Percentiles rank a stretch among this genome's conserved stretches.
Conservation (phyloP, 2,113 vertebrate genomes). For the Rhea americana region DNA sequence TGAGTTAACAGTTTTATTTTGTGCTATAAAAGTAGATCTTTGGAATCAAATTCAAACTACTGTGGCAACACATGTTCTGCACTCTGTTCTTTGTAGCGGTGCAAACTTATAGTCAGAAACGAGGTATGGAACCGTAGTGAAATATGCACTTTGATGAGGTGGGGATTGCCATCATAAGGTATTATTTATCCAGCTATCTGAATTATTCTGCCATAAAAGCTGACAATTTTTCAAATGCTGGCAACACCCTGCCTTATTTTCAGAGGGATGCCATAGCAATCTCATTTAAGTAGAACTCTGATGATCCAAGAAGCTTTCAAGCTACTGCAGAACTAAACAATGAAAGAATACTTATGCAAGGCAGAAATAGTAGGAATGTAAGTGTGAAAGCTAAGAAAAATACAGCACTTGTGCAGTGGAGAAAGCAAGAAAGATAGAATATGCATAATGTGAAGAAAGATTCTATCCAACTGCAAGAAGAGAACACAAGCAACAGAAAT, state of each 20-base stretch:
- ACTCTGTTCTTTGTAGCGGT: not conserved
- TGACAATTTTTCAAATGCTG: not conserved
- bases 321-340: not conserved
- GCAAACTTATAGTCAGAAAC: not conserved
- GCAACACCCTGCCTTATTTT: not conserved
- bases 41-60: not conserved
- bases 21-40: not conserved
- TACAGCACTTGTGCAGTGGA: not conserved
- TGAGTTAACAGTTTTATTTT: not conserved
- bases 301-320: not conserved
- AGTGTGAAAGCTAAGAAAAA: not conserved
- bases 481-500: not conserved
- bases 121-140: not conserved
- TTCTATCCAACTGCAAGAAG: not conserved
- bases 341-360: not conserved
- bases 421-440: not conserved
- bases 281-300: not conserved
- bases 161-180: not conserved
- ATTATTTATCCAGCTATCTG: not conserved
- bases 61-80: not conserved
- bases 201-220: not conserved
- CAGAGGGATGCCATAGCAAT: not conserved
- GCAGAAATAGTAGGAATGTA: not conserved
- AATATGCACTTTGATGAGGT: not conserved
- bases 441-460: not conserved